Percentiles rank a stretch among this genome's conserved stretches.
These are phyloP conservation scores for Myotis brandtii DNA, from an alignment of 2,113 vertebrate genomes.

Conservation along the genomic window DNA sequence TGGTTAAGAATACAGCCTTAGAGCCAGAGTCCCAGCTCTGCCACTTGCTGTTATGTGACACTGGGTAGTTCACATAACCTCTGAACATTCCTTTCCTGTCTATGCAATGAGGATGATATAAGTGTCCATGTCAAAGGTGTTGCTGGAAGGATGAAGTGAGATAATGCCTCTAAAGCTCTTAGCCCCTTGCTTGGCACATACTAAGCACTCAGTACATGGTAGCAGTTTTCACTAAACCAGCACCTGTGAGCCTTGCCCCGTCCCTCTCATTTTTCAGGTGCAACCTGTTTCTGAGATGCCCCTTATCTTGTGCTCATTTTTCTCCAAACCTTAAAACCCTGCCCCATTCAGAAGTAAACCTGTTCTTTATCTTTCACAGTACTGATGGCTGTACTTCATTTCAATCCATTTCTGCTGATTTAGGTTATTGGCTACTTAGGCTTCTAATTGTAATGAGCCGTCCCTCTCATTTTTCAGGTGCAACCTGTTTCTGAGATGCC, in stretches of 20 bases:
- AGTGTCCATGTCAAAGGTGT: not conserved
- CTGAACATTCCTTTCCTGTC: not conserved
- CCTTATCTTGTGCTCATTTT: conserved; percentile 14
- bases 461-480: conserved; percentile 23
- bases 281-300: not conserved
- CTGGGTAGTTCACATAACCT: not conserved
- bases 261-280: not conserved
- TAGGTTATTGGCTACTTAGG: not conserved
- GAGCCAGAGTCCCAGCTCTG: not conserved
- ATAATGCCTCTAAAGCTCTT: not conserved
- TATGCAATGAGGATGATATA: not conserved
- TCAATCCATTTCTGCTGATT: not conserved
- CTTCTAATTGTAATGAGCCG: not conserved
- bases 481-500: not conserved
- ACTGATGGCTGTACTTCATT: not conserved
- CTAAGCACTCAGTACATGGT: not conserved
- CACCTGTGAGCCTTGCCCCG: not conserved
- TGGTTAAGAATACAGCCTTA: not conserved
- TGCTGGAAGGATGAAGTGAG: conserved; percentile 18
- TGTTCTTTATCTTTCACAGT: not conserved
- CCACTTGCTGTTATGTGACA: not conserved
- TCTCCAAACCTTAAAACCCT: not conserved
- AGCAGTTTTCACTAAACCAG: not conserved
- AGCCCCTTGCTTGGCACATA: not conserved
- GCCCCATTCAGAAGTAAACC: not conserved